phyloP scores from a whole-genome alignment of 2,888 invertebrate genomes.

The Aromia moschata region DNA sequence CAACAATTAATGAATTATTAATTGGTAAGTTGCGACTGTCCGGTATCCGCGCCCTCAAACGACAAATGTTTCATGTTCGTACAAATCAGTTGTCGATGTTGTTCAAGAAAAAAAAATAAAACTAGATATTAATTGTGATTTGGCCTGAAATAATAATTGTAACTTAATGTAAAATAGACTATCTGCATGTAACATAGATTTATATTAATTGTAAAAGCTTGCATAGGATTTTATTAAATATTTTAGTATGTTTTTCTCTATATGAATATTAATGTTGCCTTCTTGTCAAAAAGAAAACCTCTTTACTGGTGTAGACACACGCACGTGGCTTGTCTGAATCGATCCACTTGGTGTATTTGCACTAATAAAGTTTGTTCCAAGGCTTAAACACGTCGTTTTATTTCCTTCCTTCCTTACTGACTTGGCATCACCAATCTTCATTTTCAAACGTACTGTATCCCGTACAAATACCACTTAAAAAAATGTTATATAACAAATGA shows the following conservation, averaged over 20 bases:
- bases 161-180: constrained; percentile 58
- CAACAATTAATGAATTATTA: not conserved
- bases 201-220: constrained; percentile 57
- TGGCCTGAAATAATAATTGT: constrained; percentile 57
- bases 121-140: constrained; percentile 57
- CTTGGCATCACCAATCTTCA: too few species aligned
- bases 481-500: too few species aligned
- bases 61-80: constrained; percentile 51
- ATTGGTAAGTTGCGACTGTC: not conserved
- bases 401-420: not conserved
- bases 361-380: constrained; percentile 50
- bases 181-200: constrained; percentile 56
- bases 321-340: constrained; percentile 24
- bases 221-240: constrained; percentile 60
- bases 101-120: too few species aligned
- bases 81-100: constrained; percentile 48
- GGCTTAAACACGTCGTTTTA: constrained; percentile 40
- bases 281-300: constrained; percentile 55
- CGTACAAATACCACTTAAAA: too few species aligned
- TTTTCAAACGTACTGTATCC: too few species aligned
- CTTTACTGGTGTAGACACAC: constrained; percentile 48
- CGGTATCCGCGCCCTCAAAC: constrained; percentile 33
- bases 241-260: constrained; percentile 61
- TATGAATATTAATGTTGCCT: constrained; percentile 60
- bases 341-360: constrained; percentile 42